Evolutionary conservation across 2,113 vertebrate genomes (phyloP), one percentile per base, ranked within the genome.

Genomic region (Cyprinodon variegatus): DNA sequence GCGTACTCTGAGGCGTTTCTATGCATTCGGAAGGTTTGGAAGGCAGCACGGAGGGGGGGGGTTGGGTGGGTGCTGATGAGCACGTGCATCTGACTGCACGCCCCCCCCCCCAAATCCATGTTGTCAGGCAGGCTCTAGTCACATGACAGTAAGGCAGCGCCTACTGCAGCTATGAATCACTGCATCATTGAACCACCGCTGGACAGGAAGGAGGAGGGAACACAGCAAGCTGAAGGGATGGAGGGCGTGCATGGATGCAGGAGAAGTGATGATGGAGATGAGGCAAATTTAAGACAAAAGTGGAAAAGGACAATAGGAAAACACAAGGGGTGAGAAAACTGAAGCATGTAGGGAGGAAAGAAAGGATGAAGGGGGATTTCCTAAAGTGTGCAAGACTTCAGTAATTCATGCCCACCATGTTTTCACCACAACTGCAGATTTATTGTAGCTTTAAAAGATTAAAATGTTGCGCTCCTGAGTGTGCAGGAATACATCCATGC

Each of bases 101-200:
- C 50, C 50, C 50, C 43, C 9, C 29, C 29, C 29, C 29, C 29
- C 29, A 29, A 6, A 57, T 75, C 86, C 84, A 90, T 95, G 94
- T 95, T 94, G 94, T 94, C 93, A 93, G 94, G 94, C 94, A 95
- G 92, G 91, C 88, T 95, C 92, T 88, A 87, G 92, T 94, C 94
- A 95, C 89, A 72, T 94, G 94, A 93, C 92, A 80, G 59, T 75
- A 72, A 92, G 83, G 89, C 88, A 86, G 90, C 39, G 50, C 85
- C 90, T 89, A 87, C 91, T 91, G 89, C 92, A 92, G 90, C 91
- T 89, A 88, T 91, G 93, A 93, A 93, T 92, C 90, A 92, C 88
- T 85, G 90, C 90, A 88, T 91, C 88, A 90, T 74, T 87, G 84
- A 89, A 86, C 70, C 20, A 74, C 85, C 82, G 88, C 90, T 90